Base-by-base conservation (phyloP, 2,113 vertebrate genomes). In the Tachycineta bicolor region DNA sequence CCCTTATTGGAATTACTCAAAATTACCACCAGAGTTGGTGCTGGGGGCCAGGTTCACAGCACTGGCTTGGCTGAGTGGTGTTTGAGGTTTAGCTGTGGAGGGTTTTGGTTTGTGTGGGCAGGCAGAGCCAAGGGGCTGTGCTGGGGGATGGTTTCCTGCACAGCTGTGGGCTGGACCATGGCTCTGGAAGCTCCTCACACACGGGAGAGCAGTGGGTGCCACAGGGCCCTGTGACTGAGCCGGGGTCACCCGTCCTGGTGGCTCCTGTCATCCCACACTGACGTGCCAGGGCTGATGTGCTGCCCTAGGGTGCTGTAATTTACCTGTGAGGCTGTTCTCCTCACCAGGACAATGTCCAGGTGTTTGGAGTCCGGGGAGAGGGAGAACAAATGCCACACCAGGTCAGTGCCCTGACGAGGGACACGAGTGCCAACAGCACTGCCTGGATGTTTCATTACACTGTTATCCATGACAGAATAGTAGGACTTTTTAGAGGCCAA, bases 331-430 rank as follows among this genome's bases (percentile, higher is more conserved):
- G 33, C 24, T 5, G 18, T 26, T 52, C 29, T 20, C 12, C 39
- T 17, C 17, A 0, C 3, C 3, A n/a, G 34, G 58, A 53, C 1
- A 12, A 2, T 0, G 3, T 2, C 1, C 21, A 8, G 44, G 11
- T 33, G 47, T 2, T 26, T 14, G 6, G 34, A 55, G 39, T 2
- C 28, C 0, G 0, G 18, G 21, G 11, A 3, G 4, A 25, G 7
- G 39, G 18, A 64, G 59, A 31, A 31, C 20, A 14, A 25, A 14
- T 0, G 5, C 68, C 77, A 73, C 7, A 31, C 20, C 64, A 26
- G 86, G 50, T 34, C 3, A 29, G 82, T 18, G 69, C 34, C 44
- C 3, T 13, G 28, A 10, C 1, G 0, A 0, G 22, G 49, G 29
- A 50, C 53, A 41, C 2, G 1, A 11, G 53, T 0, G 0, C 47